phyloP scores from a whole-genome alignment of 2,888 invertebrate species.

The Rotaria socialis region DNA sequence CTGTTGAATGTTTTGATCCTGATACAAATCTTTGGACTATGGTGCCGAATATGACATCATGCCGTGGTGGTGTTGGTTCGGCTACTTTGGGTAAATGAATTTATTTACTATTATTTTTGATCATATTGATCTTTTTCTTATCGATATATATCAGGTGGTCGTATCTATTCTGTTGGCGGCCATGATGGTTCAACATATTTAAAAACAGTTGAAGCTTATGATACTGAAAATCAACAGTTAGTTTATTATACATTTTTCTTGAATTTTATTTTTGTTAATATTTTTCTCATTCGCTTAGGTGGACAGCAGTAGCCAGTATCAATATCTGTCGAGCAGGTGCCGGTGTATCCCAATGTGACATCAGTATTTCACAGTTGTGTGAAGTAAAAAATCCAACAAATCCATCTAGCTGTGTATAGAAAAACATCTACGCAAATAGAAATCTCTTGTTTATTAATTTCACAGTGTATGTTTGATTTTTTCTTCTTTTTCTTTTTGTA shows the following conservation, averaged over 20 bases:
- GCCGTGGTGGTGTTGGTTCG: constrained; percentile 17
- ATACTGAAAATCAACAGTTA: not conserved
- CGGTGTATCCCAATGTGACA: constrained; percentile 30
- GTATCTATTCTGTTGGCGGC: constrained; percentile 56
- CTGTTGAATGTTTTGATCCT: constrained; percentile 48
- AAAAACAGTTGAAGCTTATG: constrained; percentile 48
- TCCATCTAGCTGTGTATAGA: constrained; percentile 22
- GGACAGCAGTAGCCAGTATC: constrained; percentile 61
- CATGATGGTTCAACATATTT: constrained; percentile 52
- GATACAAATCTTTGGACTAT: constrained; percentile 48
- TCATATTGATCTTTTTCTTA: not conserved
- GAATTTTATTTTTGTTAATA: not conserved
- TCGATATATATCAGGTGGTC: constrained; percentile 48
- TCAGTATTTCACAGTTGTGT: not conserved
- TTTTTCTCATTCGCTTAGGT: constrained; percentile 48
- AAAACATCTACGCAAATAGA: not conserved
- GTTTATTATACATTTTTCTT: not conserved
- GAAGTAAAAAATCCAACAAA: constrained; percentile 30
- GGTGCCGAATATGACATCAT: constrained; percentile 47
- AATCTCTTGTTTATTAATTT: not conserved
- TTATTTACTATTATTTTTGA: not conserved
- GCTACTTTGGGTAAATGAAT: not conserved
- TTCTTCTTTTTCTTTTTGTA: not conserved
- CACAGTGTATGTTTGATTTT: not conserved
- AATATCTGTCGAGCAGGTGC: constrained; percentile 59